Evolutionary conservation across 2,888 invertebrate species (phyloP).

Genomic region (Drosophila acutilabella): DNA sequence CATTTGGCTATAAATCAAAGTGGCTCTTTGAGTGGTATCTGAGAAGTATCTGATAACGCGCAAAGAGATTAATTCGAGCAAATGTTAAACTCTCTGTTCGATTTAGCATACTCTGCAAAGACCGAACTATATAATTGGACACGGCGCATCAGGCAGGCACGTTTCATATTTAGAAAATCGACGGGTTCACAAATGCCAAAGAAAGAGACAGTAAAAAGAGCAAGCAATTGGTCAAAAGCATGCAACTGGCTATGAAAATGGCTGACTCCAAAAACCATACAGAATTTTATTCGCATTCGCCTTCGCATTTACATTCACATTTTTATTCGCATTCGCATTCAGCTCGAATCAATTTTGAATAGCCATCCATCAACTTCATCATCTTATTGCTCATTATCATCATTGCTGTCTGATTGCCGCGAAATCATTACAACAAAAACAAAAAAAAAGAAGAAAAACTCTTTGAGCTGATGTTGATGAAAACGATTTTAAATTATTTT

Average conservation of each 20-base stretch:
- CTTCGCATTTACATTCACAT: slow-evolving; percentile 20
- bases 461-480: slow-evolving; percentile 82
- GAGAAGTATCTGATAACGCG: slow-evolving; percentile 54
- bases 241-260: slow-evolving; percentile 77
- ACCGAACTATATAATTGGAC: slow-evolving; percentile 76
- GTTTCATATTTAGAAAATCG: slow-evolving; percentile 82
- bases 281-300: slow-evolving; percentile 37
- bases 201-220: neutral
- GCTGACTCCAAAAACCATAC: slow-evolving; percentile 46
- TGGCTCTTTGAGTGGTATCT: neutral
- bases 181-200: slow-evolving; percentile 48
- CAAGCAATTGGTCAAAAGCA: slow-evolving; percentile 50
- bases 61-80: slow-evolving; percentile 58
- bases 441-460: slow-evolving; percentile 56
- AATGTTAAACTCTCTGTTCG: slow-evolving; percentile 54
- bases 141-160: slow-evolving; percentile 77
- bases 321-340: slow-evolving; percentile 51
- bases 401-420: slow-evolving; percentile 64
- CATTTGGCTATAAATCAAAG: slow-evolving; percentile 1
- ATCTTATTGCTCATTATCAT: slow-evolving; percentile 41
- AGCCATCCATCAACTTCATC: slow-evolving; percentile 79
- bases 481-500: slow-evolving; percentile 84
- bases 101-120: slow-evolving; percentile 74
- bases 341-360: slow-evolving; percentile 83
- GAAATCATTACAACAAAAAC: slow-evolving; percentile 60